These are phyloP conservation scores for Gari tellinella DNA, from an alignment of 2,888 invertebrate genomes.

Conservation along the genomic window DNA sequence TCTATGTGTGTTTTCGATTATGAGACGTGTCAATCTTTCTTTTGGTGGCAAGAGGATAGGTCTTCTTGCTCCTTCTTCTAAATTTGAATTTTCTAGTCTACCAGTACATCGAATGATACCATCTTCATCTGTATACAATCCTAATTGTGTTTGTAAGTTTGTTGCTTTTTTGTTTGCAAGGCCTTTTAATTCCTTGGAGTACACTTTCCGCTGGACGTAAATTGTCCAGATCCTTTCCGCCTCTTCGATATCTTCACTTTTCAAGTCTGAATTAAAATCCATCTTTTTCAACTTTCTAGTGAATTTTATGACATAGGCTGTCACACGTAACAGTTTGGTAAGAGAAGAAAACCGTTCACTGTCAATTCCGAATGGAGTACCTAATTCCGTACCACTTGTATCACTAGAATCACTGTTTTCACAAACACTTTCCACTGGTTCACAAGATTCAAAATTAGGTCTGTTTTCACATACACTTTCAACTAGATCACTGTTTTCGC, in stretches of 20 bases:
- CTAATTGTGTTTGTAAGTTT: slow-evolving; percentile 26
- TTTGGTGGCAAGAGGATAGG: slow-evolving; percentile 23
- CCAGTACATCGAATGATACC: slow-evolving; percentile 16
- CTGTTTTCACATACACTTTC: background rate
- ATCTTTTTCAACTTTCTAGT: background rate
- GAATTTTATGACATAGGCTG: slow-evolving; percentile 2
- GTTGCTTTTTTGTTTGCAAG: slow-evolving; percentile 5
- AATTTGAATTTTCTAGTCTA: slow-evolving; percentile 21
- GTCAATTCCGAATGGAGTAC: slow-evolving; percentile 13
- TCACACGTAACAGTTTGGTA: slow-evolving; percentile 9
- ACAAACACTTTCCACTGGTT: background rate
- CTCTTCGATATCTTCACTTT: background rate
- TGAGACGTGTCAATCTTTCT: slow-evolving; percentile 15
- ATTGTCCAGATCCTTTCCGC: slow-evolving; percentile 19
- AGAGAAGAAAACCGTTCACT: slow-evolving; percentile 7
- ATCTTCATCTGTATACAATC: slow-evolving; percentile 9
- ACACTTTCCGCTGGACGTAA: slow-evolving; percentile 5
- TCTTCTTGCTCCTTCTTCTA: slow-evolving; percentile 14
- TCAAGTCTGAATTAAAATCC: background rate
- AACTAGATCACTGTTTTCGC: too few relatives aligned
- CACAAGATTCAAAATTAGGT: background rate
- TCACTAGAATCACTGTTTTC: background rate
- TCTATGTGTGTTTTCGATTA: slow-evolving; percentile 25
- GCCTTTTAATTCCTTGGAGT: slow-evolving; percentile 7
- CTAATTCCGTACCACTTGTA: background rate